Evolutionary conservation across 2,113 vertebrate genomes (phyloP).

Genomic region (Ctenodactylus gundi): DNA sequence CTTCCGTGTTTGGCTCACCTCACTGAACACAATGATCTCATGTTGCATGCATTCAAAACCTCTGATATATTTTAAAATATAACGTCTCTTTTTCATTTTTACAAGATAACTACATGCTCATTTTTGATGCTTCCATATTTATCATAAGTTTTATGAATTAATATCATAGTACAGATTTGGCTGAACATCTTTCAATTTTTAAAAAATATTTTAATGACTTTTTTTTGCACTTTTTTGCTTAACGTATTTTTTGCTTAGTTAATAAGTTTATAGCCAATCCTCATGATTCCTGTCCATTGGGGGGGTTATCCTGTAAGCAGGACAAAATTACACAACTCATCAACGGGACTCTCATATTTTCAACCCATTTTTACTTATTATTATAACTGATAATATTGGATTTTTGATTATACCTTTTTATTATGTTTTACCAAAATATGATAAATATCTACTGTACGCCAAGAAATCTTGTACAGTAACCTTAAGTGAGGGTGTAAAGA

Average conservation of each 20-base stretch:
- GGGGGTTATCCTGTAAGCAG: background rate
- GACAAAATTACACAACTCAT: background rate
- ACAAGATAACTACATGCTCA: background rate
- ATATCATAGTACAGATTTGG: background rate
- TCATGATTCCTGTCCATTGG: background rate
- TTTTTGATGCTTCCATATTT: background rate
- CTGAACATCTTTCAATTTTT: background rate
- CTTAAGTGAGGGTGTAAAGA: background rate
- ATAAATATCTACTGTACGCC: background rate
- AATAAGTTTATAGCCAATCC: background rate
- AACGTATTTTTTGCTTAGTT: background rate
- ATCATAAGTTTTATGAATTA: background rate
- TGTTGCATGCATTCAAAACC: too few species aligned
- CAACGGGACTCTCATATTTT: background rate
- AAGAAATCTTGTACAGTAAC: background rate
- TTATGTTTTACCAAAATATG: background rate
- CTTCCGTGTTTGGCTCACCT: too few species aligned
- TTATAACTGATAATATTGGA: background rate
- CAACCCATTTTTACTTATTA: background rate
- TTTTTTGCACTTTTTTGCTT: background rate
- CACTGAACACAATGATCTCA: too few species aligned
- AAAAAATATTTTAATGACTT: background rate
- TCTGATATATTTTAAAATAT: background rate
- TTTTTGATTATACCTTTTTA: background rate
- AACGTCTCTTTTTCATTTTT: background rate